Conservation (phyloP, 2,113 vertebrate genomes). For the Ptilonorhynchus violaceus region DNA sequence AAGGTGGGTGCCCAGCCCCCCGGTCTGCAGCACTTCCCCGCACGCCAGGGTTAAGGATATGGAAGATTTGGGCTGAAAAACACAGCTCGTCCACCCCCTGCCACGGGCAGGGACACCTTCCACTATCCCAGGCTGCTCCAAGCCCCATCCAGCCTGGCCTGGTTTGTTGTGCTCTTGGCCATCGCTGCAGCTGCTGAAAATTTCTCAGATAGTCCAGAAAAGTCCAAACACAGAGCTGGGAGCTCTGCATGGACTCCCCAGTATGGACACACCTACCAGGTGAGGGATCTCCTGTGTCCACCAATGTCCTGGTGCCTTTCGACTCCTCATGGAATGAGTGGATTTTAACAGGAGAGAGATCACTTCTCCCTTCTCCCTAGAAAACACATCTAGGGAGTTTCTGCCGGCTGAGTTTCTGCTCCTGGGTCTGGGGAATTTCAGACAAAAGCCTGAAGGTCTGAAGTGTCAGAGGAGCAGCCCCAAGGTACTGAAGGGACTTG, state of each 20-base stretch:
- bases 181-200: accelerated
- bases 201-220: neutral
- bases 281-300: neutral
- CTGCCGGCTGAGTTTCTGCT: neutral
- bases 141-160: neutral
- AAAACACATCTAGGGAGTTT: neutral
- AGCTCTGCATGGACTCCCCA: neutral
- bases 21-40: neutral
- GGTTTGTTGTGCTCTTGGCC: neutral
- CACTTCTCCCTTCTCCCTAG: neutral
- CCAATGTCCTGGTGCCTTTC: neutral
- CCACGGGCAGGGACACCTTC: neutral
- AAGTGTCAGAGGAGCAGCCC: neutral
- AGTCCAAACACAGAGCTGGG: neutral
- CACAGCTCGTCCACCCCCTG: accelerated
- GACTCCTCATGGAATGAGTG: neutral
- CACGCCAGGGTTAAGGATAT: accelerated
- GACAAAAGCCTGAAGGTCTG: neutral
- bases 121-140: neutral
- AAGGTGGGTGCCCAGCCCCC: neutral
- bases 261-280: neutral
- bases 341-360: neutral
- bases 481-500: neutral
- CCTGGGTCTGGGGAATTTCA: neutral
- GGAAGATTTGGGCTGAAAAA: neutral